A percentile compares a stretch with the other conserved stretches of the same genome.
phyloP scores from a whole-genome alignment of 1,140 invertebrate genomes.

The Diploscapter pachys region DNA sequence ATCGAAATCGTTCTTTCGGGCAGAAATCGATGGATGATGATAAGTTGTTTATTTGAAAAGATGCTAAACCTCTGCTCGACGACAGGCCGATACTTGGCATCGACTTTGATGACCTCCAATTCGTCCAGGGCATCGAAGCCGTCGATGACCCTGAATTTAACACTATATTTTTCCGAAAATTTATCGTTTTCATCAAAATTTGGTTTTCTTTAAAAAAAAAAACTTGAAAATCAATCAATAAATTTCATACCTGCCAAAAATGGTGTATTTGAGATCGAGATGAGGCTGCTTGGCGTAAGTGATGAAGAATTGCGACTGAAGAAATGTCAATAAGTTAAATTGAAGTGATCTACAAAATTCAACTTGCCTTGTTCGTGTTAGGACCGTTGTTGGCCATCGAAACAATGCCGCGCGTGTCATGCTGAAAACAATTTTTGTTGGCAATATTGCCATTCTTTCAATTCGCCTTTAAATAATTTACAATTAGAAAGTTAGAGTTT shows the following conservation, averaged over 20 bases:
- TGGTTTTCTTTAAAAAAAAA: too few species aligned
- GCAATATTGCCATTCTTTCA: background rate
- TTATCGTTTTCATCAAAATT: background rate
- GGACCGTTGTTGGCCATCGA: constrained; percentile 99
- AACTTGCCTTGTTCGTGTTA: constrained; percentile 74
- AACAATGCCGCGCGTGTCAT: constrained; percentile 78
- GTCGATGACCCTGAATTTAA: constrained; percentile 81
- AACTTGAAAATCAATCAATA: background rate
- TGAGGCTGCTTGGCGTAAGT: constrained; percentile 89
- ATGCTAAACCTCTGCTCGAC: constrained; percentile 45
- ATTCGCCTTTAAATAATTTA: background rate
- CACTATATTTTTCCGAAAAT: constrained; percentile 3
- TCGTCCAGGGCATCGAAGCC: constrained; percentile 92
- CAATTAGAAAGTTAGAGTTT: too few species aligned
- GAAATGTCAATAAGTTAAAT: too few species aligned
- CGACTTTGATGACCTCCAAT: constrained; percentile 85
- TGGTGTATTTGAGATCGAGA: constrained; percentile 90
- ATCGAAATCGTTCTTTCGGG: too few species aligned
- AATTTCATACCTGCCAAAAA: constrained; percentile 84
- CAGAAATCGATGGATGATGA: too few species aligned
- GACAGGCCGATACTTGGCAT: constrained; percentile 50
- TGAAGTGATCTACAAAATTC: background rate
- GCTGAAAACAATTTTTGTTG: constrained; percentile 65
- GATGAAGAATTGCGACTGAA: constrained; percentile 92
- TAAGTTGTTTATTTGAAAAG: background rate